Conservation (phyloP, 2,888 invertebrate genomes). For the Agrotis ipsilon region DNA sequence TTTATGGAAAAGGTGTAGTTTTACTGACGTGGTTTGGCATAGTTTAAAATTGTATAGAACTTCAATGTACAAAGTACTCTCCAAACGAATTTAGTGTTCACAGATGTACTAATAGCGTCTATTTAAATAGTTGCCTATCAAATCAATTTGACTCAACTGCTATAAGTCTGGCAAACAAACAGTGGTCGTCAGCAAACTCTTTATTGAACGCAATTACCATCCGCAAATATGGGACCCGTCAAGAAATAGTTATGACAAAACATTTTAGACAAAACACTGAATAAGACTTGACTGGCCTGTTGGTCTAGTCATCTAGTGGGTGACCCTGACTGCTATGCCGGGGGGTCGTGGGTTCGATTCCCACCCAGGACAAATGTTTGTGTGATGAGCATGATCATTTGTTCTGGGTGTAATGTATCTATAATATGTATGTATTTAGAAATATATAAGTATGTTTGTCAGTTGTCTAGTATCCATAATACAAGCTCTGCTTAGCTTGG, state of each 20-base stretch:
- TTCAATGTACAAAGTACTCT: slow-evolving; percentile 1
- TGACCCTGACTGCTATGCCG: too few species aligned
- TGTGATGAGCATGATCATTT: too few species aligned
- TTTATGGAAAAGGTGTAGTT: slow-evolving; percentile 18
- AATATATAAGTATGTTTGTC: too few species aligned
- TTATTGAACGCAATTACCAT: slow-evolving; percentile 41
- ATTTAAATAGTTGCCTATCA: slow-evolving; percentile 48
- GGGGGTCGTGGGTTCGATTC: too few species aligned
- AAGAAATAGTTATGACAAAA: slow-evolving; percentile 47
- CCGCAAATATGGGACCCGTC: slow-evolving; percentile 14
- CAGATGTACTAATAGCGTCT: slow-evolving; percentile 13
- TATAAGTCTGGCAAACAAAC: slow-evolving; percentile 45
- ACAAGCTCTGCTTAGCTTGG: too few species aligned
- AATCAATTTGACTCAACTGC: slow-evolving; percentile 36
- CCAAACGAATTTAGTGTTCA: slow-evolving; percentile 2
- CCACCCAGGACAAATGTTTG: too few species aligned
- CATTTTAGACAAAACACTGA: slow-evolving; percentile 49
- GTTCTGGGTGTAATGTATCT: too few species aligned
- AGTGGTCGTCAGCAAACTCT: slow-evolving; percentile 37
- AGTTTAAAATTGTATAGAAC: neutral
- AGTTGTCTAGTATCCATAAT: too few species aligned
- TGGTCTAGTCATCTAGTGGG: too few species aligned
- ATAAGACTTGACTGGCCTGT: too few species aligned
- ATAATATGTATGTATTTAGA: too few species aligned
- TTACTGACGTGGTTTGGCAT: neutral